These are phyloP conservation scores for Coptodon bakossiorum DNA, from an alignment of 2,113 vertebrate species.

Conservation along the genomic window DNA sequence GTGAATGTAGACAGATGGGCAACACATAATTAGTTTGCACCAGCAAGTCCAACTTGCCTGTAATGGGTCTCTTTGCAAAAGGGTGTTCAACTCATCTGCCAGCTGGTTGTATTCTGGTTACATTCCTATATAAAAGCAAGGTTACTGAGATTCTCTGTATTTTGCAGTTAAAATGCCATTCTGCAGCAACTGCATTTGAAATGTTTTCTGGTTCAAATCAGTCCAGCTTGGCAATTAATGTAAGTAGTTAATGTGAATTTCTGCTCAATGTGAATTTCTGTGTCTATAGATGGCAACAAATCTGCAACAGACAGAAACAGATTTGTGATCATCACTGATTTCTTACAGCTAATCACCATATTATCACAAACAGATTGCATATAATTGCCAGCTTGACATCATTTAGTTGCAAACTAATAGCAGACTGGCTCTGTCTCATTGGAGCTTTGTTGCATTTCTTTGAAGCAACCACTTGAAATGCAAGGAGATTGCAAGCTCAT, in stretches of 20 bases:
- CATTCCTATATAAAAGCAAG: not conserved
- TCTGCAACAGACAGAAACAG: no score
- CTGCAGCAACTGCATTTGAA: not conserved
- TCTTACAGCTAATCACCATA: not conserved
- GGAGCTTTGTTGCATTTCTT: not conserved
- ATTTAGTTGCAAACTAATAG: not conserved
- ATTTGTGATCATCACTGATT: not conserved
- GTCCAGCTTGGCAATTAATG: not conserved
- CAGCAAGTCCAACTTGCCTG: not conserved
- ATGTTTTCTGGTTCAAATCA: not conserved
- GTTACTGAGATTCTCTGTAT: not conserved
- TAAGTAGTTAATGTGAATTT: not conserved
- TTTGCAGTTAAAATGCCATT: not conserved
- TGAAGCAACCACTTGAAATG: not conserved
- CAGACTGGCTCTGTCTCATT: not conserved
- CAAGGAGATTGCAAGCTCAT: not conserved
- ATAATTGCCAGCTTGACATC: not conserved
- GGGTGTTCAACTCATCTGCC: not conserved
- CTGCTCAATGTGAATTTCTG: not conserved
- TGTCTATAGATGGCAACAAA: not conserved
- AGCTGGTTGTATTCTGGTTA: not conserved
- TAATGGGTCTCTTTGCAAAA: not conserved
- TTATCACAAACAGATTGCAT: not conserved
- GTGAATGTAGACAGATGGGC: not conserved
- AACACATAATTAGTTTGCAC: rapidly evolving